Conservation (phyloP, 2,797 vertebrate genomes). For the Hephaestus fuliginosus region DNA sequence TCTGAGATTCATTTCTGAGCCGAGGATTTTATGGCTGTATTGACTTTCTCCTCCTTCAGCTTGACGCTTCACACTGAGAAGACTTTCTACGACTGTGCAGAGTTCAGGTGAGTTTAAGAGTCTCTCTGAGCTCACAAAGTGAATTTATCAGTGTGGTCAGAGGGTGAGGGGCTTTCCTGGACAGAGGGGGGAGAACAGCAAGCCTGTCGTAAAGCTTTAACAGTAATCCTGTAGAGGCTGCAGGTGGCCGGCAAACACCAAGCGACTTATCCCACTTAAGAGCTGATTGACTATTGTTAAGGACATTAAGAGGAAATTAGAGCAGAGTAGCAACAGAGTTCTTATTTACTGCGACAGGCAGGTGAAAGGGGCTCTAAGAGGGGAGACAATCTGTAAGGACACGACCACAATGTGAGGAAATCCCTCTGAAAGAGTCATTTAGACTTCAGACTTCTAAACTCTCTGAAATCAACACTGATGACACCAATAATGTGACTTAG, state of each 20-base stretch:
- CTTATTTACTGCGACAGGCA: slow-evolving; percentile 37
- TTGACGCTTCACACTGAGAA: not conserved
- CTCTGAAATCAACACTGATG: not conserved
- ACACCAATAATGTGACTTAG: too few species aligned
- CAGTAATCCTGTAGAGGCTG: slow-evolving; percentile 60
- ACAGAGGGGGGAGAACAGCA: slow-evolving; percentile 17
- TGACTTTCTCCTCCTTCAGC: not conserved
- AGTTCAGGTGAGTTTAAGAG: slow-evolving; percentile 9
- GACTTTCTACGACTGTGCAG: not conserved
- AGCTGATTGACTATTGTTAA: slow-evolving; percentile 60
- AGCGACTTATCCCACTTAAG: slow-evolving; percentile 69
- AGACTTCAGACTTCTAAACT: not conserved
- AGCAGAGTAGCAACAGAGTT: slow-evolving; percentile 35
- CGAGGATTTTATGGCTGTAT: not conserved
- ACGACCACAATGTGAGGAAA: not conserved
- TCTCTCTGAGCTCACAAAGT: slow-evolving; percentile 7
- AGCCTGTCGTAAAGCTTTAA: slow-evolving; percentile 45
- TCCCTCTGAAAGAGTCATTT: not conserved
- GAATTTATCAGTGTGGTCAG: not conserved
- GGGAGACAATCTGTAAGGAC: not conserved
- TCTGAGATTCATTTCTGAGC: not conserved
- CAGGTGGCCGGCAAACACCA: slow-evolving; percentile 53
- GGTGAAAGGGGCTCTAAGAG: slow-evolving; percentile 41
- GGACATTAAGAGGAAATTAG: slow-evolving; percentile 62
- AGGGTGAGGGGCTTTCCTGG: not conserved